Conservation (phyloP, 1,140 invertebrate species). For the Nymphalis io region DNA sequence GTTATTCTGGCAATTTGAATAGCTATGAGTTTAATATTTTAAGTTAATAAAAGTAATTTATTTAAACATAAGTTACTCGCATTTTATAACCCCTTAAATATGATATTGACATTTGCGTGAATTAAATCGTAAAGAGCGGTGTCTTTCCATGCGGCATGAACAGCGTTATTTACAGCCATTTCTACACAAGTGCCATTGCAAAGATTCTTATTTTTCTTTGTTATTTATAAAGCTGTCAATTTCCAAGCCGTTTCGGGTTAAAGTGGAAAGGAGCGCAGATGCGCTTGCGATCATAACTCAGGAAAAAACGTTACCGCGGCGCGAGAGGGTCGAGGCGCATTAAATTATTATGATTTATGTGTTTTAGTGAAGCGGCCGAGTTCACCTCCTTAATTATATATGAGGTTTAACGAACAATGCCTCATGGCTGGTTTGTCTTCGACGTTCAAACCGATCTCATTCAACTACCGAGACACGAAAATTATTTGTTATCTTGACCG, state of each 20-base stretch:
- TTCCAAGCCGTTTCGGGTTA: slow-evolving; percentile 62
- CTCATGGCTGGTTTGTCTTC: slow-evolving; percentile 47
- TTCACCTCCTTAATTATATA: slow-evolving; percentile 75
- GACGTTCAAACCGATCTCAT: slow-evolving; percentile 9
- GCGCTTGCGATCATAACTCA: slow-evolving; percentile 58
- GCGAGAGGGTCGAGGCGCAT: slow-evolving; percentile 60
- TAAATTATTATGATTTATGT: slow-evolving; percentile 80
- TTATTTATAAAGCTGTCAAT: slow-evolving; percentile 77
- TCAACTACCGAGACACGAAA: slow-evolving; percentile 26
- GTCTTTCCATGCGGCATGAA: slow-evolving; percentile 24
- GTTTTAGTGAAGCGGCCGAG: slow-evolving; percentile 62
- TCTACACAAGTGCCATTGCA: slow-evolving; percentile 46
- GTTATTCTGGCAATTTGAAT: no score
- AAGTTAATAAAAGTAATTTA: not conserved
- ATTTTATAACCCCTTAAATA: not conserved
- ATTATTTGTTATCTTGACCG: slow-evolving; percentile 18
- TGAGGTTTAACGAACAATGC: slow-evolving; percentile 69
- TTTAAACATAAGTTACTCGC: not conserved
- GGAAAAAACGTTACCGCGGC: slow-evolving; percentile 58
- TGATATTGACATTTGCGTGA: not conserved
- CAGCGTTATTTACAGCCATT: slow-evolving; percentile 47
- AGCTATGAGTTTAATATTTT: no score
- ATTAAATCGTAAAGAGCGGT: slow-evolving; percentile 30
- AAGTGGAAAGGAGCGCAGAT: slow-evolving; percentile 67
- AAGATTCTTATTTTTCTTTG: slow-evolving; percentile 48